Evolutionary conservation across 92 coral and sea anemone species (phyloP).

Genomic region (Zoanthus solanderi): DNA sequence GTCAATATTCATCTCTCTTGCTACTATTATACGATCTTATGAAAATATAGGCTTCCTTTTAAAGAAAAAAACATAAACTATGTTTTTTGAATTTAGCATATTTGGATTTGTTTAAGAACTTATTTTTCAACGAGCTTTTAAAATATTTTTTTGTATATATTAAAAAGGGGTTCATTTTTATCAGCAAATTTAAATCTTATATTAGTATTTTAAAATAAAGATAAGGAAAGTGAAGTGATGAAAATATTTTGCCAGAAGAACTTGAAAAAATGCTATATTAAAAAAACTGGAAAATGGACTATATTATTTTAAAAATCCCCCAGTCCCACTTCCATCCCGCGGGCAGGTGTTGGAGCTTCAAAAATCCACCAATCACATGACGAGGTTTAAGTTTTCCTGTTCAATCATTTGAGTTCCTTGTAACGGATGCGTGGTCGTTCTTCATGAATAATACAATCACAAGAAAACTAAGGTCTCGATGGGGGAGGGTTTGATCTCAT

Average conservation of each 20-base stretch:
- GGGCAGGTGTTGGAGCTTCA: constrained; percentile 20
- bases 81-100: no score
- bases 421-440: constrained; percentile 46
- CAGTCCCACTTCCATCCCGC: not conserved
- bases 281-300: not conserved
- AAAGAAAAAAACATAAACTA: not conserved
- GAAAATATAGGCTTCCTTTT: no score
- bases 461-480: not conserved
- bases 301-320: not conserved
- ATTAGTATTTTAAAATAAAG: not conserved
- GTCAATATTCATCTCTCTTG: not conserved
- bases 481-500: constrained; percentile 31
- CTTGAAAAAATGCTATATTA: not conserved
- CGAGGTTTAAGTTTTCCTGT: constrained; percentile 24
- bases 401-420: constrained; percentile 22
- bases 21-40: no score
- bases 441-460: constrained; percentile 35
- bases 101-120: not conserved
- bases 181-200: not conserved
- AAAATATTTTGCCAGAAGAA: not conserved
- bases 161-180: not conserved
- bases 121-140: not conserved
- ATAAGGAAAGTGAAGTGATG: not conserved
- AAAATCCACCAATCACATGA: constrained; percentile 33
- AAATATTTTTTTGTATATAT: no score